These are phyloP conservation scores for Microplitis mediator DNA, from an alignment of 1,140 invertebrate genomes.

Conservation along the genomic window DNA sequence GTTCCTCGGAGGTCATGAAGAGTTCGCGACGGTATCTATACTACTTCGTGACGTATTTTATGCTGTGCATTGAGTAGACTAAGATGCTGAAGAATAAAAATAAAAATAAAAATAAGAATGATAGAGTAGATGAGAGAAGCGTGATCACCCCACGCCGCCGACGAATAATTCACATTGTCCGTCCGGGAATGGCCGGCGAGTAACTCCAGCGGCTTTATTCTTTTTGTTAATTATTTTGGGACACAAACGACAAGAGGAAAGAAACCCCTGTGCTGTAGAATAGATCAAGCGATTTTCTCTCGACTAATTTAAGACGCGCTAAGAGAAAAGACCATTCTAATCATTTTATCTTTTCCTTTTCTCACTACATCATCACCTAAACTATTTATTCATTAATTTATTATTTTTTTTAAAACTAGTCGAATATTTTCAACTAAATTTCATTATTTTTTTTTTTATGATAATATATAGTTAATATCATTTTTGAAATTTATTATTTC, in stretches of 20 bases:
- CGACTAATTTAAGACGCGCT: constrained; percentile 55
- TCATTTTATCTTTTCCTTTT: constrained; percentile 1
- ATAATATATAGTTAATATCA: too few relatives aligned
- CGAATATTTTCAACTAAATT: too few relatives aligned
- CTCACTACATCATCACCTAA: too few relatives aligned
- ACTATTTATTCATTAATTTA: too few relatives aligned
- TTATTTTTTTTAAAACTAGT: too few relatives aligned
- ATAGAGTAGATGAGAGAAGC: neutral
- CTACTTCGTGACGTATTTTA: neutral
- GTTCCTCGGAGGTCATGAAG: too few relatives aligned
- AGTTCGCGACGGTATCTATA: neutral
- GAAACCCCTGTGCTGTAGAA: constrained; percentile 54
- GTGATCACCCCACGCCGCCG: constrained; percentile 51
- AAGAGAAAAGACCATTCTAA: constrained; percentile 5
- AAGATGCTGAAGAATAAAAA: neutral
- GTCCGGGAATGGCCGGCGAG: constrained; percentile 51
- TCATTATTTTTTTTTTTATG: too few relatives aligned
- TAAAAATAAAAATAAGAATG: constrained; percentile 4
- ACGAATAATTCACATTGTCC: constrained; percentile 64
- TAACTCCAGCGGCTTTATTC: constrained; percentile 49
- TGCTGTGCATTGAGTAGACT: neutral
- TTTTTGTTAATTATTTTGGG: constrained; percentile 63
- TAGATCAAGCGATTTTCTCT: constrained; percentile 59
- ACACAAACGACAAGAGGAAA: constrained; percentile 53
- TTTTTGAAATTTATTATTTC: too few relatives aligned